Evolutionary conservation across 2,113 vertebrate genomes (phyloP).

Genomic region (Nibea coibor): DNA sequence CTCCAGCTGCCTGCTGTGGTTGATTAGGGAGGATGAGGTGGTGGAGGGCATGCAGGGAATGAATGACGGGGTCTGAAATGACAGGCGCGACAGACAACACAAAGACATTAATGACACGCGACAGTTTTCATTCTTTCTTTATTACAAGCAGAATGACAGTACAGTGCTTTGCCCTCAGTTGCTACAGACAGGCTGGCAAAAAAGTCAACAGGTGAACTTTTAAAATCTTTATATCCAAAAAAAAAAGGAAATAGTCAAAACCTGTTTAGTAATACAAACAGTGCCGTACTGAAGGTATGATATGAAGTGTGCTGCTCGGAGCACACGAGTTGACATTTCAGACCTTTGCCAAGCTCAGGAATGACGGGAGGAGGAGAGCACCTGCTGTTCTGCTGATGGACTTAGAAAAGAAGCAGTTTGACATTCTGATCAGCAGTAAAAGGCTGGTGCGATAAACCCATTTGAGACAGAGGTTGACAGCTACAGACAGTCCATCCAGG

Average conservation of each 20-base stretch:
- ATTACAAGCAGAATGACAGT: slow-evolving; percentile 90
- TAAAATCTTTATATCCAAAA: slow-evolving; percentile 86
- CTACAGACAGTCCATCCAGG: slow-evolving; percentile 68
- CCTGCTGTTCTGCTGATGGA: slow-evolving; percentile 77
- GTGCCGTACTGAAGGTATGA: slow-evolving; percentile 73
- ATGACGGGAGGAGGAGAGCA: slow-evolving; percentile 66
- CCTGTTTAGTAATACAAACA: slow-evolving; percentile 83
- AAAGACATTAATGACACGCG: not conserved
- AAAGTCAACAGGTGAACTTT: slow-evolving; percentile 86
- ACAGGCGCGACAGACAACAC: not conserved
- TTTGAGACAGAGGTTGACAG: slow-evolving; percentile 69
- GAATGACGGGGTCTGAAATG: not conserved
- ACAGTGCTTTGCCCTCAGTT: slow-evolving; percentile 85
- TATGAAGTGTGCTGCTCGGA: slow-evolving; percentile 62
- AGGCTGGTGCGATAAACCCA: slow-evolving; percentile 82
- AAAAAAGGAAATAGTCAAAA: slow-evolving; percentile 82
- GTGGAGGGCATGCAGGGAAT: not conserved
- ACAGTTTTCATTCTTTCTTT: slow-evolving; percentile 83
- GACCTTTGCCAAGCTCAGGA: slow-evolving; percentile 70
- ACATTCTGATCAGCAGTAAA: slow-evolving; percentile 79
- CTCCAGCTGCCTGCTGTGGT: not conserved
- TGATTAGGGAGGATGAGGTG: not conserved
- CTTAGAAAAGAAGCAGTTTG: slow-evolving; percentile 76
- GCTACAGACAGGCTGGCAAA: slow-evolving; percentile 87
- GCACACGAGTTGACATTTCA: slow-evolving; percentile 67